phyloP scores from a whole-genome alignment of 2,888 invertebrate species.

The Carabus problematicus region DNA sequence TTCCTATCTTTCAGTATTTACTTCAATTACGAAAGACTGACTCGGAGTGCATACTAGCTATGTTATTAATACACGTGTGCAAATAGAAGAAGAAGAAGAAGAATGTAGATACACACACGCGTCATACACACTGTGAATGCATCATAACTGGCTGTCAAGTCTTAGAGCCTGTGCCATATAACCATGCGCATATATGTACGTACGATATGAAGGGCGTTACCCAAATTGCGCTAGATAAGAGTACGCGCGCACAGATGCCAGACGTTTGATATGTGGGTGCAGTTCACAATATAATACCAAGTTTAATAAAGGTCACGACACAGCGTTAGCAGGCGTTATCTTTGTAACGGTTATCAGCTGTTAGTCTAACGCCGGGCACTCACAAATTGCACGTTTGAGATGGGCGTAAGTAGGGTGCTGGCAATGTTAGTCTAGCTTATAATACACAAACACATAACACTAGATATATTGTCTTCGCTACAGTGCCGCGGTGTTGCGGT shows the following conservation, averaged over 20 bases:
- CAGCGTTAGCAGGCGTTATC: conserved; percentile 26
- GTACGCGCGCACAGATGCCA: conserved; percentile 23
- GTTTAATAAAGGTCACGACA: conserved; percentile 38
- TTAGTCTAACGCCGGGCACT: conserved; percentile 15
- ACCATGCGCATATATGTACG: conserved; percentile 19
- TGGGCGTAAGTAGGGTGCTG: conserved; percentile 26
- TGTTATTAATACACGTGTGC: too few species aligned
- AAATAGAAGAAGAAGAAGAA: too few species aligned
- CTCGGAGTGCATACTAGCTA: too few species aligned
- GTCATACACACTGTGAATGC: too few species aligned
- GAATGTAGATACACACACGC: too few species aligned
- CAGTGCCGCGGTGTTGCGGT: conserved; percentile 1
- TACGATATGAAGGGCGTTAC: conserved; percentile 30
- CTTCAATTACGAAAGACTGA: too few species aligned
- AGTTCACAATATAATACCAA: conserved; percentile 36
- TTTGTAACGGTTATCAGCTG: conserved; percentile 35
- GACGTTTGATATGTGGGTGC: conserved; percentile 35
- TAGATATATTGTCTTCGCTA: conserved; percentile 17
- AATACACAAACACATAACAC: neutral
- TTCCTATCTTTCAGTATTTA: too few species aligned
- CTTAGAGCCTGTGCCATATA: neutral
- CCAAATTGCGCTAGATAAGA: conserved; percentile 19
- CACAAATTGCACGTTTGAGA: conserved; percentile 29
- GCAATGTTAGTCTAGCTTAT: conserved; percentile 10
- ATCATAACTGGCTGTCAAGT: too few species aligned